Conservation (phyloP, 2,113 vertebrate genomes). For the Varanus salvator region DNA sequence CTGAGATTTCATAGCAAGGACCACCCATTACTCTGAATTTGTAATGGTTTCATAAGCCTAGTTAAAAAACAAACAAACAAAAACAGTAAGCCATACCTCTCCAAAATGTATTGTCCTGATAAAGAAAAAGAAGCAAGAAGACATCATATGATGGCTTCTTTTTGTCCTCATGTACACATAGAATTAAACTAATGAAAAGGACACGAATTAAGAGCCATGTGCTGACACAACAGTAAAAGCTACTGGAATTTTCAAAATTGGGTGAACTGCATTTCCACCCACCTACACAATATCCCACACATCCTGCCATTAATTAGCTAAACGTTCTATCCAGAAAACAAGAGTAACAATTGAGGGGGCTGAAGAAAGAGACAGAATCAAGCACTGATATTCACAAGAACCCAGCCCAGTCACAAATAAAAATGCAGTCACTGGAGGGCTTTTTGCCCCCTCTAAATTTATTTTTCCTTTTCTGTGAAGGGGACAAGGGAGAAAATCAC, state of each 20-base stretch:
- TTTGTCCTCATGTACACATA: constrained; percentile 60
- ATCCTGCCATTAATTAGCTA: constrained; percentile 86
- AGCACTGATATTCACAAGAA: constrained; percentile 76
- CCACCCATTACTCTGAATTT: not conserved
- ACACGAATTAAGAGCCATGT: constrained; percentile 54
- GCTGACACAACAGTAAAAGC: constrained; percentile 64
- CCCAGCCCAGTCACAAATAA: constrained; percentile 68
- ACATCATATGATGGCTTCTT: constrained; percentile 26
- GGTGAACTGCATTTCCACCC: constrained; percentile 78
- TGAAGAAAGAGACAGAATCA: constrained; percentile 73
- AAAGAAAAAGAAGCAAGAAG: not conserved
- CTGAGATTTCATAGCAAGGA: not conserved
- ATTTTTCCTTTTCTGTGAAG: constrained; percentile 48
- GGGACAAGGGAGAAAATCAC: constrained; percentile 62
- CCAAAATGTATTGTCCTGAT: not conserved
- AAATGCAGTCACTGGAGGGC: constrained; percentile 40
- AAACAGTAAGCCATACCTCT: constrained; percentile 29
- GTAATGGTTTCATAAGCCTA: not conserved
- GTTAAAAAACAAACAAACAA: constrained; percentile 35
- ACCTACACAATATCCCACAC: constrained; percentile 81
- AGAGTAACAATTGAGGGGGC: constrained; percentile 73
- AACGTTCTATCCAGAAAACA: constrained; percentile 79
- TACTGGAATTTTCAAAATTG: constrained; percentile 69
- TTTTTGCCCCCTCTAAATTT: constrained; percentile 10
- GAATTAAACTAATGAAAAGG: constrained; percentile 52